Evolutionary conservation across 53 echinoderm and acorn worm genomes (phyloP).

Genomic region (Antedon mediterranea): DNA sequence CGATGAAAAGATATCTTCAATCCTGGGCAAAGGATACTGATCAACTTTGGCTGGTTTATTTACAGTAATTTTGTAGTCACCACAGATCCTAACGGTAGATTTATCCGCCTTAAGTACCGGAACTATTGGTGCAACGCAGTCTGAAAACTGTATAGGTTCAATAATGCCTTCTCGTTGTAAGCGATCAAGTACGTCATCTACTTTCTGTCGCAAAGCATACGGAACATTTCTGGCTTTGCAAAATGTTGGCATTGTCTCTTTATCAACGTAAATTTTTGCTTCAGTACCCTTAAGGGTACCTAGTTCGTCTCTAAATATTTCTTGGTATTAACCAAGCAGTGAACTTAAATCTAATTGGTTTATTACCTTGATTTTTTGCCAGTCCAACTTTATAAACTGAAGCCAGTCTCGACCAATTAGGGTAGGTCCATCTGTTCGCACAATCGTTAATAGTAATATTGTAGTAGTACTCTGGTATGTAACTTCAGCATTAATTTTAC

Average conservation of each 20-base stretch:
- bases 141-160: too few relatives aligned
- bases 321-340: neutral
- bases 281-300: neutral
- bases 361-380: neutral
- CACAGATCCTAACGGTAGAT: too few relatives aligned
- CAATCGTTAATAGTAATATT: neutral
- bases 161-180: too few relatives aligned
- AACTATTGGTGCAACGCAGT: too few relatives aligned
- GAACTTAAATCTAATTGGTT: neutral
- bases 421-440: too few relatives aligned
- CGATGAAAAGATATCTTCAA: too few relatives aligned
- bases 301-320: neutral
- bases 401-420: too few relatives aligned
- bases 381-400: too few relatives aligned
- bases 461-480: neutral
- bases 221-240: neutral
- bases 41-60: too few relatives aligned
- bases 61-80: too few relatives aligned
- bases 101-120: too few relatives aligned
- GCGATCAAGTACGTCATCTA: neutral
- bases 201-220: neutral
- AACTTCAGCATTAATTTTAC: slow-evolving; percentile 6
- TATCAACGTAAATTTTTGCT: neutral
- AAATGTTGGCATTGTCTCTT: neutral
- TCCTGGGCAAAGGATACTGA: too few relatives aligned